Base-by-base conservation (phyloP, 2,797 vertebrate species). In the Lutjanus campechanus region DNA sequence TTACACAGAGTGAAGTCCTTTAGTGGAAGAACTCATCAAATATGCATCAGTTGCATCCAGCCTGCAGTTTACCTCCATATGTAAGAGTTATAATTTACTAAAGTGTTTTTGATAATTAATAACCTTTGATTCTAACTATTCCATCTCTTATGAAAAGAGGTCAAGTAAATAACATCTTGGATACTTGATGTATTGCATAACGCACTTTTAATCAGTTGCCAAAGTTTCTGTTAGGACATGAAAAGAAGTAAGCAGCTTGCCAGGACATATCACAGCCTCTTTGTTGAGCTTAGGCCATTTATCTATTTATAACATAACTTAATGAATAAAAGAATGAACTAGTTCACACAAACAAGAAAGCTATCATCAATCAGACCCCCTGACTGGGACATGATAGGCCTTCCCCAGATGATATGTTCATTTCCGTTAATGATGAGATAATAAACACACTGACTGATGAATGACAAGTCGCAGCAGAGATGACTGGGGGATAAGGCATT, bases 1-100 rank as follows among this genome's bases (percentile, higher is more conserved):
- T 79, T 85, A 78, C 66, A 56, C 53, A 68, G 36, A 67, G 11
- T 62, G 60, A 68, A 3, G 59, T 69, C 56, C 25, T 81, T 78
- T 73, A 76, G n/a, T 73, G 69, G 65, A 72, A 46, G 43, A 79
- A 36, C 69, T 76, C 55, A 83, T 86, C 51, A 83, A 88, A 81
- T 78, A 83, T 84, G 63, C 69, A 88, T 84, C 43, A 62, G 29
- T 75, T 86, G 61, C 77, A 69, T 77, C 11, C 68, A 66, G 41
- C 16, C 77, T 55, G 36, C 22, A 73, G 71, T 85, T 82, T 75
- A 80, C 75, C 69, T 69, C 36, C 60, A 66, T 68, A 74, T 76
- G 46, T 9, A 20, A 73, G 22, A 70, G 25, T 10, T 47, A 60
- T 62, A 19, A 81, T 83, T 69, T 46, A 55, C 9, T 53, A 13